Evolutionary conservation across 2,797 vertebrate species (phyloP).

Genomic region (Siniperca obscura): DNA sequence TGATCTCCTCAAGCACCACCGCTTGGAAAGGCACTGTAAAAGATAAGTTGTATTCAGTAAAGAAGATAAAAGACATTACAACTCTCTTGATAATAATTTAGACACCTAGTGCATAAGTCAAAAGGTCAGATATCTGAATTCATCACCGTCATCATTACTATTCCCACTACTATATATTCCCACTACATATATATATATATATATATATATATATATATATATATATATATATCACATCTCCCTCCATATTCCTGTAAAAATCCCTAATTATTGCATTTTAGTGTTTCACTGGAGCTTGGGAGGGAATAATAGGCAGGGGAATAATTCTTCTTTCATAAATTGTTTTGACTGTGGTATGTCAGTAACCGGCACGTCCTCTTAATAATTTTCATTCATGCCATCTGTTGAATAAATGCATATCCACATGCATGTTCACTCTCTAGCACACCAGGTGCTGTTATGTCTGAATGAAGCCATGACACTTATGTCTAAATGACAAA

Average conservation of each 20-base stretch:
- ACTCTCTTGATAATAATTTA: conserved; percentile 16
- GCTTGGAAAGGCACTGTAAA: conserved; percentile 3
- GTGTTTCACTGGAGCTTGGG: neutral
- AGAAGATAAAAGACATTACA: conserved; percentile 30
- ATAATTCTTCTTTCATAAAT: neutral
- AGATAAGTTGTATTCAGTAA: conserved; percentile 31
- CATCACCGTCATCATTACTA: conserved; percentile 20
- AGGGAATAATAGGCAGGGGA: too few species aligned
- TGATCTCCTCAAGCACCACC: conserved; percentile 31
- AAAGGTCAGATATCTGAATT: conserved; percentile 29
- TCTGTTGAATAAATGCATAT: neutral
- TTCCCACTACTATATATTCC: neutral
- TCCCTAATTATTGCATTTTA: neutral
- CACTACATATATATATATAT: too few species aligned
- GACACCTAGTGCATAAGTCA: conserved; percentile 12
- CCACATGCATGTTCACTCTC: neutral
- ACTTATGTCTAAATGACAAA: neutral
- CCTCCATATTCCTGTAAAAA: neutral
- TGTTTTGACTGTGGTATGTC: neutral
- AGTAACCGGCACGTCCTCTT: neutral
- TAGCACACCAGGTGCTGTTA: neutral
- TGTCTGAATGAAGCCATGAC: neutral
- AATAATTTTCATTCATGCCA: neutral
- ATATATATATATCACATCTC: neutral
- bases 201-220: too few species aligned